These are phyloP conservation scores for Coptotermes formosanus DNA, from an alignment of 1,140 invertebrate genomes.

Conservation along the genomic window DNA sequence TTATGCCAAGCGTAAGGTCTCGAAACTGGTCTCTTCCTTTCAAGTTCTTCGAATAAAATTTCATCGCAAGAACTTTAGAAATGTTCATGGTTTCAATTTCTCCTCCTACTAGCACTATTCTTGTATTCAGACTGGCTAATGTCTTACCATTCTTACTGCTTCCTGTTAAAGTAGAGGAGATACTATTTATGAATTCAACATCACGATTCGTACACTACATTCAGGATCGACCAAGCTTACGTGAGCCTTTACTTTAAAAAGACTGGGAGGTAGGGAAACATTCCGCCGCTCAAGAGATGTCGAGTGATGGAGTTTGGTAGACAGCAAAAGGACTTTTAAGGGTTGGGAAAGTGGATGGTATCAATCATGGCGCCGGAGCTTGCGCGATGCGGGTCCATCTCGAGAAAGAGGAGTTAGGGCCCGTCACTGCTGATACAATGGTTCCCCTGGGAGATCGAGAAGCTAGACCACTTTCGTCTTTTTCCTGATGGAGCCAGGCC, in stretches of 20 bases:
- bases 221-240: not conserved
- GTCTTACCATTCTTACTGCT: no score
- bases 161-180: no score
- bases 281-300: not conserved
- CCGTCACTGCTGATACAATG: not conserved
- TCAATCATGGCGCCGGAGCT: conserved; percentile 1
- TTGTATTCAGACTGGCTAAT: no score
- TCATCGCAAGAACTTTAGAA: no score
- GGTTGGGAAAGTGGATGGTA: conserved; percentile 9
- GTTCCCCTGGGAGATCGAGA: conserved; percentile 8
- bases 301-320: not conserved
- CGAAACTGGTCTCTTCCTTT: no score
- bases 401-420: not conserved
- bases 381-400: not conserved
- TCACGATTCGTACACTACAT: not conserved
- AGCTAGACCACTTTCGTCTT: not conserved
- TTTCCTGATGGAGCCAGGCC: not conserved
- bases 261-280: not conserved
- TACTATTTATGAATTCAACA: not conserved
- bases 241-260: not conserved
- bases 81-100: no score
- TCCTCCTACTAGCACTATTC: no score
- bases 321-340: conserved; percentile 7
- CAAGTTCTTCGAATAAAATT: no score
- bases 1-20: no score